Conservation (phyloP, 2,888 invertebrate genomes). For the Morpho achilles region DNA sequence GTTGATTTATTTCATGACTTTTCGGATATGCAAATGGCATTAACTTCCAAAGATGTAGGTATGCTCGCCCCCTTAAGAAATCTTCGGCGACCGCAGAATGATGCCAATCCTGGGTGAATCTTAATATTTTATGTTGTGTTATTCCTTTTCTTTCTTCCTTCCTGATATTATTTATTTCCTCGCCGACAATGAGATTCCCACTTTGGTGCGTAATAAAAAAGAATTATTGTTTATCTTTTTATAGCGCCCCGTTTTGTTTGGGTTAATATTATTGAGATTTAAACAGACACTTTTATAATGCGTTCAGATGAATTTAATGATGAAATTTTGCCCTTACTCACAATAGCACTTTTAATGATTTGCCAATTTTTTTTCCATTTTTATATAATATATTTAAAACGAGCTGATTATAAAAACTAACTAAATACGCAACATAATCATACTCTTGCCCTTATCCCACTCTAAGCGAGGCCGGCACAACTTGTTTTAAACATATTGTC, state of each 20-base stretch:
- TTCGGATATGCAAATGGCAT: conserved; percentile 78
- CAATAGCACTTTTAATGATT: no score
- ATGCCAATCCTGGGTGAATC: conserved; percentile 78
- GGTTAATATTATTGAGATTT: conserved; percentile 66
- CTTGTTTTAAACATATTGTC: no score
- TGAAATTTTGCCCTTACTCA: no score
- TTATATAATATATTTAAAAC: no score
- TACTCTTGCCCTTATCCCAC: no score
- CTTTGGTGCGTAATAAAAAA: conserved; percentile 77
- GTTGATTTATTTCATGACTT: conserved; percentile 79
- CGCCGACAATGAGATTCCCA: conserved; percentile 78
- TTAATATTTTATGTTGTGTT: conserved; percentile 79
- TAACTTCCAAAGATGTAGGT: conserved; percentile 75
- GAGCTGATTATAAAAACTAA: no score
- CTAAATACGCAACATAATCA: no score
- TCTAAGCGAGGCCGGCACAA: no score
- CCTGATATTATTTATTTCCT: conserved; percentile 76
- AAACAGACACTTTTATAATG: conserved; percentile 47
- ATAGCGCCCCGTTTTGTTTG: conserved; percentile 69
- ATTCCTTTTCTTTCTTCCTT: conserved; percentile 74
- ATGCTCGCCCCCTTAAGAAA: conserved; percentile 61
- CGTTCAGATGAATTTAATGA: no score
- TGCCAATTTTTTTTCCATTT: no score
- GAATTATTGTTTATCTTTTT: conserved; percentile 79
- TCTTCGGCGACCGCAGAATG: conserved; percentile 71